Conservation (phyloP, 2,113 vertebrate species). For the Semicossyphus pulcher region DNA sequence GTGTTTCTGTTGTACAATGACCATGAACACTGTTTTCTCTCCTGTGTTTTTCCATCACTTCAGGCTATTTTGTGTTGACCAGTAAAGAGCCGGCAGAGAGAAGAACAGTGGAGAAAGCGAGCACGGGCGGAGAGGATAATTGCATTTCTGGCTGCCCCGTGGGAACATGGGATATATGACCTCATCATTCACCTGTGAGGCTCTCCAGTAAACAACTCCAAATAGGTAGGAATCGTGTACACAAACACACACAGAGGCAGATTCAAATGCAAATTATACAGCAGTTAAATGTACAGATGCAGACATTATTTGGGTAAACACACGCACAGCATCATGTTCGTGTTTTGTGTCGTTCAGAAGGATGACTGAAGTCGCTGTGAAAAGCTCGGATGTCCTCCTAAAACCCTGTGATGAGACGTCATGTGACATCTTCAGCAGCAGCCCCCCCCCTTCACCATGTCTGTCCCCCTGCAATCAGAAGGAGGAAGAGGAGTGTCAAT, state of each 20-base stretch:
- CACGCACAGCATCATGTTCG: neutral
- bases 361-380: slow-evolving; percentile 70
- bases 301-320: neutral
- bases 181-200: slow-evolving; percentile 76
- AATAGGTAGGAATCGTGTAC: slow-evolving; percentile 50
- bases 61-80: slow-evolving; percentile 56
- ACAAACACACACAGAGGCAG: neutral
- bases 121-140: slow-evolving; percentile 67
- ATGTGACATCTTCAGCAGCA: slow-evolving; percentile 30
- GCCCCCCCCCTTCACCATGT: slow-evolving; percentile 45
- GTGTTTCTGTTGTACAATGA: slow-evolving; percentile 37
- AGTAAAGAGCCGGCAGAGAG: slow-evolving; percentile 48
- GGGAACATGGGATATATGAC: slow-evolving; percentile 82
- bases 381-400: slow-evolving; percentile 51
- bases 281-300: slow-evolving; percentile 27
- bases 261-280: slow-evolving; percentile 27
- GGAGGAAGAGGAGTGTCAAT: slow-evolving; percentile 45
- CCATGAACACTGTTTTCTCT: slow-evolving; percentile 39
- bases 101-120: slow-evolving; percentile 40
- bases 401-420: slow-evolving; percentile 39
- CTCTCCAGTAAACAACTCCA: slow-evolving; percentile 70
- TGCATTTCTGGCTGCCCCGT: slow-evolving; percentile 68
- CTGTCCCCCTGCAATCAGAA: slow-evolving; percentile 42
- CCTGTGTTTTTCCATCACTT: slow-evolving; percentile 49
- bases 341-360: slow-evolving; percentile 50